Conservation (phyloP, 2,113 vertebrate genomes). For the Choloepus hoffmanni region DNA sequence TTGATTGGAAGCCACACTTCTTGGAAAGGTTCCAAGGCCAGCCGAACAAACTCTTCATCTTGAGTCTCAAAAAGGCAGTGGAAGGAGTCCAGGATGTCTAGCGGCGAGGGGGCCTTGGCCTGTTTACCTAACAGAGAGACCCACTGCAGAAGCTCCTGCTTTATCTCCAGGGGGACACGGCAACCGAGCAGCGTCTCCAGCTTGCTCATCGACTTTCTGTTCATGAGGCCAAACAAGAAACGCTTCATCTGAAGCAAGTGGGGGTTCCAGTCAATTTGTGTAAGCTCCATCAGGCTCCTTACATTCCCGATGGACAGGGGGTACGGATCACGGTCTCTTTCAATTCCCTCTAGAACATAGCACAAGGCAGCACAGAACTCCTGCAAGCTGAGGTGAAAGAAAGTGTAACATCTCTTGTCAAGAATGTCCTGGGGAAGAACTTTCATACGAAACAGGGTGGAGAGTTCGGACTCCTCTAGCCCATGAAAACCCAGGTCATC, state of each 20-base stretch:
- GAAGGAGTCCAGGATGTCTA: conserved; percentile 22
- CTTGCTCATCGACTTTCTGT: accelerated
- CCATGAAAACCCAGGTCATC: accelerated
- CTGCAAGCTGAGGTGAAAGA: conserved; percentile 81
- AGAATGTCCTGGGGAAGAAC: not conserved
- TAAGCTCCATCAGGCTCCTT: not conserved
- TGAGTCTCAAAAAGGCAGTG: conserved; percentile 69
- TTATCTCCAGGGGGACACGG: accelerated
- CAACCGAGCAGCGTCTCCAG: not conserved
- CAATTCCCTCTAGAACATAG: conserved; percentile 54
- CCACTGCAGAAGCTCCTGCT: conserved; percentile 21
- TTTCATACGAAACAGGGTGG: not conserved
- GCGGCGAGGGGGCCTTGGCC: accelerated
- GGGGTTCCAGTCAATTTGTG: not conserved
- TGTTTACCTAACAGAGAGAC: not conserved
- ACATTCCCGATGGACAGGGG: accelerated
- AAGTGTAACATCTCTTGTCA: not conserved
- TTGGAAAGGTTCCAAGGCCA: not conserved
- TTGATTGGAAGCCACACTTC: not conserved
- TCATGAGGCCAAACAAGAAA: conserved; percentile 76
- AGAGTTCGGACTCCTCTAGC: not conserved
- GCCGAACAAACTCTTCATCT: not conserved
- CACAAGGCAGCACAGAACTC: conserved; percentile 75
- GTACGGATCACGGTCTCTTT: accelerated
- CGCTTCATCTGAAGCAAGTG: conserved; percentile 52